Evolutionary conservation across 2,888 invertebrate species (phyloP), one percentile per base, ranked within the genome.

Genomic region (Resseliella maxima): DNA sequence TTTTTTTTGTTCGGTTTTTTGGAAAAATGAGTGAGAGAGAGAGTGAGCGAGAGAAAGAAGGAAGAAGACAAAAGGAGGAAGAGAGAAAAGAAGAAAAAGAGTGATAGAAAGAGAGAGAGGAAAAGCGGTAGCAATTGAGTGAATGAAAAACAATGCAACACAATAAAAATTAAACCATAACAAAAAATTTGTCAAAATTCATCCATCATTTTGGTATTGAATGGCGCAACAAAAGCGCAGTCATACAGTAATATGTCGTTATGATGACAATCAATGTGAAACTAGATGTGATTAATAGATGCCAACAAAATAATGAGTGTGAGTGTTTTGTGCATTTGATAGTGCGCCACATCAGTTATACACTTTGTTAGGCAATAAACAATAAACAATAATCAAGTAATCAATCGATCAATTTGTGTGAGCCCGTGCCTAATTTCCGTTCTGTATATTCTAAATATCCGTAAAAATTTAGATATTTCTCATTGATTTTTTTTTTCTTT

Each of bases 121-220:
- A 41, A 8, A 8, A 12, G 5, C 41, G 12, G 5, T 41, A 8
- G 41, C 41, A 5, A 41, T 12, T 41, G 41, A 12, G 41, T 41
- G 5, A 41, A 41, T 8, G 46, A 50, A 24, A 59, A 59, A 59
- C 59, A n/a, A 59, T 59, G 59, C 18, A 24, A 72, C 72, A 83
- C 83, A 83, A 83, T 83, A 83, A 83, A 36, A 83, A 83, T 83
- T 83, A 38, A 83, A 83, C 83, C 83, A 83, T 83, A 38, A 83
- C 83, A 83, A 38, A 83, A 24, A 38, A 38, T 38, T 83, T 83
- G 83, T 83, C 83, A 83, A 83, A 83, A 83, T 83, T 83, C 83
- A 83, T 83, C 83, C 24, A 83, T 83, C 83, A 83, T 83, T 72
- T n/a, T n/a, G 64, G 5, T 31, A 1, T 38, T 36, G 72, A 72